Percentiles rank a stretch among this genome's conserved stretches.
phyloP scores from a whole-genome alignment of 2,797 vertebrate genomes.

The Rallus crepitans region DNA sequence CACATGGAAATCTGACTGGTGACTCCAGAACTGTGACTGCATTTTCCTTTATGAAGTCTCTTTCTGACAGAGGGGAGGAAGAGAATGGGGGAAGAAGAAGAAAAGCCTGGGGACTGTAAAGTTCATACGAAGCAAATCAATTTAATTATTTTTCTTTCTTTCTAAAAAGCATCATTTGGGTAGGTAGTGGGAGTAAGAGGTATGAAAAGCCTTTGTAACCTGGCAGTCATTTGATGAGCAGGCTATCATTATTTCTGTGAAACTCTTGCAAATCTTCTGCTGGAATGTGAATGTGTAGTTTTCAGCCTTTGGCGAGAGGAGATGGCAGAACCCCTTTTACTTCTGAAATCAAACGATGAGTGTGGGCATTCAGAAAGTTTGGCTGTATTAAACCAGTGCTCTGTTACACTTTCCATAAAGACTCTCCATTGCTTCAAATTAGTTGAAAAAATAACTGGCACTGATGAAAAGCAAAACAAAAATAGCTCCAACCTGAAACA shows the following conservation, averaged over 20 bases:
- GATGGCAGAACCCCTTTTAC: not conserved
- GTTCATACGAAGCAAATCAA: not conserved
- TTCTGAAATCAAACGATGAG: not conserved
- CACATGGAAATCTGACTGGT: not conserved
- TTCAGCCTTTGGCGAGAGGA: not conserved
- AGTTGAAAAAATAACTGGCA: not conserved
- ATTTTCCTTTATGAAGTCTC: not conserved
- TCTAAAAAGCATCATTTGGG: not conserved
- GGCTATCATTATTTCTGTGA: constrained; percentile 3
- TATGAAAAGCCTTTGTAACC: constrained; percentile 14
- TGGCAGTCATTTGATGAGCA: constrained; percentile 1
- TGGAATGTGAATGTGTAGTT: not conserved
- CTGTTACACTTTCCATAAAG: not conserved
- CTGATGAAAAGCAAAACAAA: not conserved
- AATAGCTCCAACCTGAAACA: accelerated
- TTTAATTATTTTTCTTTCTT: not conserved
- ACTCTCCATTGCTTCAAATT: not conserved
- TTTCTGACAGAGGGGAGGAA: not conserved
- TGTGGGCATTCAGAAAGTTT: not conserved
- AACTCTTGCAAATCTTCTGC: not conserved
- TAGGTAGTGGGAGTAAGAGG: not conserved
- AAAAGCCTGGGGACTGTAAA: not conserved
- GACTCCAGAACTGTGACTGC: not conserved
- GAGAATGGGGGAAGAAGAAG: not conserved
- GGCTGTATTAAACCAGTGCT: not conserved